phyloP scores from a whole-genome alignment of 2,888 invertebrate species.

The Phorcus lineatus region DNA sequence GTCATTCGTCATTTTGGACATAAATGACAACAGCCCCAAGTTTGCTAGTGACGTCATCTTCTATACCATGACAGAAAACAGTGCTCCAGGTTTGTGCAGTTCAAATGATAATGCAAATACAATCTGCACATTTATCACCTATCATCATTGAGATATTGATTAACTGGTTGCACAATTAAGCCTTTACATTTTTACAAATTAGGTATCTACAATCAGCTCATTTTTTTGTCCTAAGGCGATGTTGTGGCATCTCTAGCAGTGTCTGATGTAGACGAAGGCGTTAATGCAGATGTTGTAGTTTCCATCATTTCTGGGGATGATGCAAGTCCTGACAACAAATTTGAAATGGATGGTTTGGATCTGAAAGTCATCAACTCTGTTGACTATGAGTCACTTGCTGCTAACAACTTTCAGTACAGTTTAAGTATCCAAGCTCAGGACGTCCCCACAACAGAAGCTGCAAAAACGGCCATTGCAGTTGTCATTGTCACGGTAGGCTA shows the following conservation, averaged over 20 bases:
- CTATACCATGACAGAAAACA: neutral
- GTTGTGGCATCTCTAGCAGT: neutral
- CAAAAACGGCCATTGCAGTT: neutral
- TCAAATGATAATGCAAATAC: too few relatives aligned
- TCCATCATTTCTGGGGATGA: slow-evolving; percentile 1
- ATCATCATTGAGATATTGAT: too few relatives aligned
- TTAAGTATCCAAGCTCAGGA: slow-evolving; percentile 6
- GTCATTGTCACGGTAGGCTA: neutral
- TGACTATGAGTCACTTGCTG: slow-evolving; percentile 13
- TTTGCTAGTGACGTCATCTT: neutral
- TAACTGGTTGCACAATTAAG: too few relatives aligned
- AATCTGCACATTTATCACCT: too few relatives aligned
- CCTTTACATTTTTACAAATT: too few relatives aligned
- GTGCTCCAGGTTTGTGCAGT: neutral
- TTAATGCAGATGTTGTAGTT: neutral
- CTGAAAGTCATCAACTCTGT: neutral
- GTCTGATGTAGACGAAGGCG: neutral
- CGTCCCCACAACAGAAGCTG: neutral
- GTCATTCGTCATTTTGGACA: neutral
- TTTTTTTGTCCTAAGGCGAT: too few relatives aligned
- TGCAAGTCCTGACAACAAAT: neutral
- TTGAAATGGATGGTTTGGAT: neutral
- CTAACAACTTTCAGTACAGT: neutral
- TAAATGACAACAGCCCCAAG: neutral
- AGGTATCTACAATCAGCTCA: too few relatives aligned